phyloP scores from a whole-genome alignment of 2,888 invertebrate genomes.

The Sinhomidia bicolor region DNA sequence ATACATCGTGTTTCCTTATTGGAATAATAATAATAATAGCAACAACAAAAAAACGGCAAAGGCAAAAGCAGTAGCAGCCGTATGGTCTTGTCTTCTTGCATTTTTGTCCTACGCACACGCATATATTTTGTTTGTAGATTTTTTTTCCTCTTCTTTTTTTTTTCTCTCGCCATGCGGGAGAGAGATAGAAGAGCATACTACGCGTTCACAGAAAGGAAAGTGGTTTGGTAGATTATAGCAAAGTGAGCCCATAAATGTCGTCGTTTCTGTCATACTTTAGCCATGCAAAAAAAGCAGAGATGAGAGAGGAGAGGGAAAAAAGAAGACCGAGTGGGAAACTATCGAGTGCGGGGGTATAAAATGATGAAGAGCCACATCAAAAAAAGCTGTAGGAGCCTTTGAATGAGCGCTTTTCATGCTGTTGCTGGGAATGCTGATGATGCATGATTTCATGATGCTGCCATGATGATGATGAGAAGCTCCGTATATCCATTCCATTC shows the following conservation, averaged over 20 bases:
- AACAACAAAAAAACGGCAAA: constrained; percentile 27
- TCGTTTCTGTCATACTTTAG: constrained; percentile 35
- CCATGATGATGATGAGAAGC: too few species aligned
- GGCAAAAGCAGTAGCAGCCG: too few species aligned
- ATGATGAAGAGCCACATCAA: constrained; percentile 67
- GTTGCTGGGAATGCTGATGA: constrained; percentile 47
- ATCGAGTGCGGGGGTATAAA: constrained; percentile 45
- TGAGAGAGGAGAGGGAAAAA: too few species aligned
- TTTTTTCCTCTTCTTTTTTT: too few species aligned
- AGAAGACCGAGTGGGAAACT: constrained; percentile 34
- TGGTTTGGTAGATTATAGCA: not conserved
- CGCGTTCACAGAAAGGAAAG: constrained; percentile 13
- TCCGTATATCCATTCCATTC: too few species aligned
- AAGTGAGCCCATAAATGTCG: constrained; percentile 37
- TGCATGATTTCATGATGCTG: constrained; percentile 39
- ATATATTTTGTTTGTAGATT: not conserved
- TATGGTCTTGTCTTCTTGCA: not conserved
- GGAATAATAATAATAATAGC: constrained; percentile 20
- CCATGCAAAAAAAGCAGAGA: constrained; percentile 33
- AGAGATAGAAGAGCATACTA: not conserved
- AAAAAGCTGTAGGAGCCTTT: constrained; percentile 53
- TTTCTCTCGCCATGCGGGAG: too few species aligned
- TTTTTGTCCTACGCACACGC: not conserved
- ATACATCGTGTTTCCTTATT: constrained; percentile 40
- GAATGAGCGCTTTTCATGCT: constrained; percentile 31